phyloP scores from a whole-genome alignment of 2,888 invertebrate genomes.

The Rhagonycha fulva region DNA sequence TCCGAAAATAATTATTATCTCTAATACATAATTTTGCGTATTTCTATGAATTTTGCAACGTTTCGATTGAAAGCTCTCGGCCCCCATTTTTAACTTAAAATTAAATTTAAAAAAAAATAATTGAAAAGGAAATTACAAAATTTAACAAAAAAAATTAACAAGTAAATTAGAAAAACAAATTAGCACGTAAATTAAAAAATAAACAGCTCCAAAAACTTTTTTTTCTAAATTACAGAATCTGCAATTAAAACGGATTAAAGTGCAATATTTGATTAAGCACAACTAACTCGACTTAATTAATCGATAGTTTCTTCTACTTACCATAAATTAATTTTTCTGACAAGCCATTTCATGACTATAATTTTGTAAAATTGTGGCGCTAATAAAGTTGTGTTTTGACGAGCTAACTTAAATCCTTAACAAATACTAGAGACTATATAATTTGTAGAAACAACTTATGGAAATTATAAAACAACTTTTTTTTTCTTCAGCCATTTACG shows the following conservation, averaged over 20 bases:
- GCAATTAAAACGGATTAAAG: background rate
- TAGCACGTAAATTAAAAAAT: too few relatives aligned
- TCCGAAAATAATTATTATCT: too few relatives aligned
- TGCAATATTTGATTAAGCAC: background rate
- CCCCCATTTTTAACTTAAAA: too few relatives aligned
- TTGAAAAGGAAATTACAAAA: too few relatives aligned
- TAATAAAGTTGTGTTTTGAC: constrained; percentile 25
- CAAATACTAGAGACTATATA: constrained; percentile 26
- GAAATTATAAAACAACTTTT: constrained; percentile 30
- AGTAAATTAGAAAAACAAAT: too few relatives aligned
- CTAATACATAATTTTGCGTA: too few relatives aligned
- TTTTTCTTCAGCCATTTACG: constrained; percentile 28
- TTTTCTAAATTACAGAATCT: background rate
- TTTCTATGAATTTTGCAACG: too few relatives aligned
- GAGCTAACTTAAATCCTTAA: constrained; percentile 18
- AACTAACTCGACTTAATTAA: background rate
- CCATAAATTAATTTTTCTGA: constrained; percentile 2
- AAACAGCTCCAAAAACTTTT: too few relatives aligned
- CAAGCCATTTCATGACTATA: constrained; percentile 18
- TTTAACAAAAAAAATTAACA: too few relatives aligned
- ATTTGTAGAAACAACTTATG: constrained; percentile 27
- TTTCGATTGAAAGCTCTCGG: too few relatives aligned
- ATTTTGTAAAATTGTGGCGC: constrained; percentile 20
- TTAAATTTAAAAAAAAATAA: too few relatives aligned
- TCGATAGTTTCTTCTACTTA: background rate